A percentile compares a stretch with the other conserved stretches of the same genome.
Conservation (phyloP, 1,140 invertebrate species). For the Drosophila paulistorum region DNA sequence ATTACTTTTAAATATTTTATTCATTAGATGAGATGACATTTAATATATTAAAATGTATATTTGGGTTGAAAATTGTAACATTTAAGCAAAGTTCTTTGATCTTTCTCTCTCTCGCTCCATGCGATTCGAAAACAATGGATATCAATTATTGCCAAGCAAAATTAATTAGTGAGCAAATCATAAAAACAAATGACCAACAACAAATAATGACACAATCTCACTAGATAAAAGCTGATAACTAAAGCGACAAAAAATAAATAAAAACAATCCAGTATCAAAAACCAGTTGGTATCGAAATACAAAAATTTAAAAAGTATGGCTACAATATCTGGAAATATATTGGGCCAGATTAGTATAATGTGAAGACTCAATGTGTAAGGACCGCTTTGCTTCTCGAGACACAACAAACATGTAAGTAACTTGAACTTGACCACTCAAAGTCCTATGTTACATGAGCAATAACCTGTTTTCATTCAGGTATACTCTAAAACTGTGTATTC, state of each 20-base stretch:
- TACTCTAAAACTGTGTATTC: constrained; percentile 1
- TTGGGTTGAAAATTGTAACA: neutral
- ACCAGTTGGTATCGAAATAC: constrained; percentile 44
- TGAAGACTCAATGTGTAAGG: constrained; percentile 45
- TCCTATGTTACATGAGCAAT: neutral
- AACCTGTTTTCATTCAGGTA: neutral
- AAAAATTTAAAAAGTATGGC: constrained; percentile 12
- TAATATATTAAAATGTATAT: neutral
- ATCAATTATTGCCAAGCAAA: constrained; percentile 5
- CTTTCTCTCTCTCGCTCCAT: neutral
- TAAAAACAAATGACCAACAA: neutral
- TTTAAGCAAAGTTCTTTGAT: neutral
- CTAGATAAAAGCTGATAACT: neutral
- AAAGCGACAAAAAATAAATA: constrained; percentile 7
- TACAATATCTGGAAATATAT: constrained; percentile 32
- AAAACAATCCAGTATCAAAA: constrained; percentile 33
- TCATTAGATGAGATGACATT: neutral
- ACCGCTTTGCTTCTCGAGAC: constrained; percentile 17
- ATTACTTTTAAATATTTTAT: neutral
- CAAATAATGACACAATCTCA: neutral
- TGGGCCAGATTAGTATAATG: constrained; percentile 36
- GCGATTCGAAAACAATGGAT: neutral
- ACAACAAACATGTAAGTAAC: constrained; percentile 38
- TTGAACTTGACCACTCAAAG: neutral
- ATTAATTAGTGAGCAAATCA: constrained; percentile 4